Evolutionary conservation across 2,113 vertebrate genomes (phyloP), one percentile per base, ranked within the genome.

Genomic region (Murina feae): DNA sequence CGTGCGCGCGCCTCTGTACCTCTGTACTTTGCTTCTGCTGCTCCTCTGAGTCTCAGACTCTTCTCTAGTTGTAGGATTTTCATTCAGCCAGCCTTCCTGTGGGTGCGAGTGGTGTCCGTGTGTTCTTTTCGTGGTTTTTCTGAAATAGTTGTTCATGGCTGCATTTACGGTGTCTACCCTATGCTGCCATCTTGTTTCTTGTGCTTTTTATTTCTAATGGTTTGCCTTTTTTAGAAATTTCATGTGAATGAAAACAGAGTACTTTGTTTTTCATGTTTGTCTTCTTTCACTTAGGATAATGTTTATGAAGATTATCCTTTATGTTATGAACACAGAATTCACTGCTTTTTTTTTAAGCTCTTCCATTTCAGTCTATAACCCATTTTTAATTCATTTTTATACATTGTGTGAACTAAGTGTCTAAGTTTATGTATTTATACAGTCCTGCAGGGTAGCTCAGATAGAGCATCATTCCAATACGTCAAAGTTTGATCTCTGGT

Each of bases 201-300:
- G n/a, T n/a, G 30, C 55, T 91, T 82, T 95, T 47, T 4, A 25
- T 84, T 75, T 58, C 92, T 72, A n/a, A 35, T 44, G 58, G 74
- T 91, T 72, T 76, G 44, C 76, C 60, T 93, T 86, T 88, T 28
- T 49, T 68, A 88, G 72, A 90, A 92, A 81, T 66, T 21, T n/a
- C 42, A 4, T 35, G 18, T 55, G 80, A 93, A 80, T 71, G n/a
- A 47, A 75, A 78, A 76, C 53, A 65, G 63, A 95, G 11, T 47
- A 84, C 17, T 87, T 51, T n/a, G 18, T 72, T 30, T 72, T 81
- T 60, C 3, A 18, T 47, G 14, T 42, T 44, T 66, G 11, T 16
- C 23, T 93, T 91, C 76, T 75, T 90, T 72, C 42, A 47, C 60
- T 86, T 79, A 20, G 9, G 10, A 13, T 32, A 49, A 9, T 1